Conservation (phyloP, 2,797 vertebrate species). For the Staurois parvus region DNA sequence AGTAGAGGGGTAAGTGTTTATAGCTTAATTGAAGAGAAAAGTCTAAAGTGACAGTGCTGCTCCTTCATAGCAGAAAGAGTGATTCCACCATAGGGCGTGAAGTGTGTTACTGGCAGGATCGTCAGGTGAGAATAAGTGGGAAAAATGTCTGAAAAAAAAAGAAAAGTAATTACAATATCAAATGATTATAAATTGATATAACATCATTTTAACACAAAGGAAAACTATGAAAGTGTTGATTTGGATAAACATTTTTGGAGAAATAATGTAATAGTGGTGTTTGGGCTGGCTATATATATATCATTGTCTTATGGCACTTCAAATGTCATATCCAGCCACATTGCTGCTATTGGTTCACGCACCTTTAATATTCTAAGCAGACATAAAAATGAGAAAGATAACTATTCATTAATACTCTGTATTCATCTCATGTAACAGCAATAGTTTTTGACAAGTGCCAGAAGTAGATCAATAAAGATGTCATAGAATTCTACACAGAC, state of each 20-base stretch:
- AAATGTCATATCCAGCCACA: background rate
- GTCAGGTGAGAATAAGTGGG: no score
- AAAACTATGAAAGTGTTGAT: background rate
- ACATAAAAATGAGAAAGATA: background rate
- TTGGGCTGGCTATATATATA: background rate
- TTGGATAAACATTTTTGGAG: background rate
- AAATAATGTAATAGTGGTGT: background rate
- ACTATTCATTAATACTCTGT: background rate
- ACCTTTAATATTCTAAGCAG: constrained; percentile 8
- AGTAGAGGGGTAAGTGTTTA: no score
- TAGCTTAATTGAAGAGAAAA: no score
- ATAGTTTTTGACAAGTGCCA: constrained; percentile 25
- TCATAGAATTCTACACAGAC: background rate
- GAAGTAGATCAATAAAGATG: constrained; percentile 23
- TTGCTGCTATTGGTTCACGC: background rate
- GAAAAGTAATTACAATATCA: no score
- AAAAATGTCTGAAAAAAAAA: no score
- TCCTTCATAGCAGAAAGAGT: no score
- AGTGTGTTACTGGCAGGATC: no score
- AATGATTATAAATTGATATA: background rate
- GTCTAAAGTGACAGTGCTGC: no score
- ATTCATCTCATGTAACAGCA: constrained; percentile 10
- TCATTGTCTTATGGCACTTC: background rate
- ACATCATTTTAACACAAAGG: background rate
- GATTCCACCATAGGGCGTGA: no score